phyloP scores from a whole-genome alignment of 2,113 vertebrate genomes.

The Oncorhynchus keta region DNA sequence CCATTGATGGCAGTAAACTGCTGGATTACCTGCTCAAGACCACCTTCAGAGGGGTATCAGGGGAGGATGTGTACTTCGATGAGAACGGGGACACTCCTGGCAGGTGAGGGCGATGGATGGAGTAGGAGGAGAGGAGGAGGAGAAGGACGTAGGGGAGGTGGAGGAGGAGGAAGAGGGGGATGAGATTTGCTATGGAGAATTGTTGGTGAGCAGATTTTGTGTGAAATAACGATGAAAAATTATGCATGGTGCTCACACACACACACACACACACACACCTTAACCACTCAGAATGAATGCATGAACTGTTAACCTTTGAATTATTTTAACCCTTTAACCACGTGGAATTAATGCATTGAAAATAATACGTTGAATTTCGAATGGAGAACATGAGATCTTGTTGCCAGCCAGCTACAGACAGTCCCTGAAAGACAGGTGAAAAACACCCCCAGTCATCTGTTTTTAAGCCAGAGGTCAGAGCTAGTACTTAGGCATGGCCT shows the following conservation, averaged over 20 bases:
- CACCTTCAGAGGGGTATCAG: constrained; percentile 90
- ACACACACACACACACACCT: no score
- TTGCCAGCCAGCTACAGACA: constrained; percentile 47
- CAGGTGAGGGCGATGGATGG: constrained; percentile 72
- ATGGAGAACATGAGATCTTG: no score
- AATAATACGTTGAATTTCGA: no score
- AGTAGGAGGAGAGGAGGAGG: constrained; percentile 12
- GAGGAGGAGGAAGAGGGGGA: constrained; percentile 1
- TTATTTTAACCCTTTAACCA: no score
- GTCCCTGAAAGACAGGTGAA: constrained; percentile 43
- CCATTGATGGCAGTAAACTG: constrained; percentile 94
- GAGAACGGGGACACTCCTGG: constrained; percentile 96
- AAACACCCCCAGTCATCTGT: constrained; percentile 29
- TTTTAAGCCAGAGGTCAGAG: constrained; percentile 44
- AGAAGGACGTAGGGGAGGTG: not conserved
- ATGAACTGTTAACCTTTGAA: no score
- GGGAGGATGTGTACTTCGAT: constrained; percentile 96
- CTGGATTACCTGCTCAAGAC: constrained; percentile 94
- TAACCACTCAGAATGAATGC: no score
- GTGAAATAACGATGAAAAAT: not conserved
- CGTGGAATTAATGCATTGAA: no score
- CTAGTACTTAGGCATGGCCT: not conserved
- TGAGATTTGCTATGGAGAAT: not conserved
- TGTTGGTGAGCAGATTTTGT: not conserved
- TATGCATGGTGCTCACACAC: no score